These are phyloP conservation scores for Hydriomena furcata DNA, from an alignment of 2,888 invertebrate species.

Conservation along the genomic window DNA sequence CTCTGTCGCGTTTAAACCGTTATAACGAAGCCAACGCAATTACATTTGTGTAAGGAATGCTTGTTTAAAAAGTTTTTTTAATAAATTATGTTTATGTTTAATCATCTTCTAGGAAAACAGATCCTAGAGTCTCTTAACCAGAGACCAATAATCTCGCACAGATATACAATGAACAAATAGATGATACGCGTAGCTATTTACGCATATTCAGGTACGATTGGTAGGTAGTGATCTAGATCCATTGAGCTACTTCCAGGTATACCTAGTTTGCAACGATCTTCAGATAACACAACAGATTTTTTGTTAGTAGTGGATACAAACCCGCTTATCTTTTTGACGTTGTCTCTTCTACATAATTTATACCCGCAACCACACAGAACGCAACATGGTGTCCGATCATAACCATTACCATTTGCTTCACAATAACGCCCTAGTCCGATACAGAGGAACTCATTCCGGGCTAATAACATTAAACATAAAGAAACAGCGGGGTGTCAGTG, in stretches of 20 bases:
- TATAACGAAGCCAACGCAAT: conserved; percentile 8
- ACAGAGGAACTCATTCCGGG: conserved; percentile 66
- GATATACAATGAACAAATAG: neutral
- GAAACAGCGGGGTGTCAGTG: conserved; percentile 76
- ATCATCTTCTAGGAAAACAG: neutral
- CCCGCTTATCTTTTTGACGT: neutral
- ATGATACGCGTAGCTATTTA: too few species aligned
- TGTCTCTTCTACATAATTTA: conserved; percentile 45
- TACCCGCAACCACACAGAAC: conserved; percentile 56
- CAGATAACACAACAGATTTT: too few species aligned
- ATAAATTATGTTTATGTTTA: neutral
- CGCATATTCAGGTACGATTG: too few species aligned
- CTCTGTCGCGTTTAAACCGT: conserved; percentile 8
- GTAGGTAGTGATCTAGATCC: too few species aligned
- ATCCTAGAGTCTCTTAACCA: neutral
- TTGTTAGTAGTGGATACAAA: too few species aligned
- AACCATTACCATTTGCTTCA: conserved; percentile 78
- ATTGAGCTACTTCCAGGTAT: too few species aligned
- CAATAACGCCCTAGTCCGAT: conserved; percentile 71
- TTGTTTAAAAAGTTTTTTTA: too few species aligned
- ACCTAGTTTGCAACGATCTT: too few species aligned
- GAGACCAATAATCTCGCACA: neutral
- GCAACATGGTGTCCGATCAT: conserved; percentile 74
- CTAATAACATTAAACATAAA: conserved; percentile 78
- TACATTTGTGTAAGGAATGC: neutral